Percentiles rank a stretch among this genome's conserved stretches.
Conservation (phyloP, 2,113 vertebrate genomes). For the Oophaga pumilio region DNA sequence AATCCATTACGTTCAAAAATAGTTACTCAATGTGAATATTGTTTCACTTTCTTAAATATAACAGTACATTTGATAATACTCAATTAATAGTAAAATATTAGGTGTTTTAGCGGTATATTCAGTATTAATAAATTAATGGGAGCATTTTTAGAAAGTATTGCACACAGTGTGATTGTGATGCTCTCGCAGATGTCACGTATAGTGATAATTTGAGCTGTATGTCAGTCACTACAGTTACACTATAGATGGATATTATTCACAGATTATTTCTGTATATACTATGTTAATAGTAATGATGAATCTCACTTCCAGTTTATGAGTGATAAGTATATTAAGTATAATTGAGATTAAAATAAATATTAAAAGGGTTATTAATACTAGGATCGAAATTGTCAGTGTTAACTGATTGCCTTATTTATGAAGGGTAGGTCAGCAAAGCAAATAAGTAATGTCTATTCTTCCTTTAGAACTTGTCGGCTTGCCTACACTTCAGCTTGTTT, state of each 20-base stretch:
- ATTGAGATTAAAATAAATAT: neutral
- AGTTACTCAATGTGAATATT: neutral
- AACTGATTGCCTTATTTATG: neutral
- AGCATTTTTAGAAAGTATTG: neutral
- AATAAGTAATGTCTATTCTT: neutral
- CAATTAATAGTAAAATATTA: neutral
- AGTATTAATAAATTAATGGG: neutral
- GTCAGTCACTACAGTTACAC: neutral
- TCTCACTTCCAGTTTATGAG: neutral
- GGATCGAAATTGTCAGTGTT: neutral
- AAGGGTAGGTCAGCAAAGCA: neutral
- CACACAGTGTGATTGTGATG: neutral
- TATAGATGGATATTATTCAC: neutral
- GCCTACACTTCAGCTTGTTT: neutral
- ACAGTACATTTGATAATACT: neutral
- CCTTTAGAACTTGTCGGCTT: neutral
- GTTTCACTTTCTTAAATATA: neutral
- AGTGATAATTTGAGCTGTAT: neutral
- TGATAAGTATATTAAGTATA: neutral
- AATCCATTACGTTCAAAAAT: neutral
- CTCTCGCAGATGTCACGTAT: neutral
- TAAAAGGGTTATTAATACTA: neutral
- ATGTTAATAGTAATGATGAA: neutral
- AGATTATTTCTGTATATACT: neutral
- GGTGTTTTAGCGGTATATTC: neutral